A percentile compares a stretch with the other conserved stretches of the same genome.
These are phyloP conservation scores for Drosophila kohkoa DNA, from an alignment of 1,140 invertebrate genomes.

Conservation along the genomic window DNA sequence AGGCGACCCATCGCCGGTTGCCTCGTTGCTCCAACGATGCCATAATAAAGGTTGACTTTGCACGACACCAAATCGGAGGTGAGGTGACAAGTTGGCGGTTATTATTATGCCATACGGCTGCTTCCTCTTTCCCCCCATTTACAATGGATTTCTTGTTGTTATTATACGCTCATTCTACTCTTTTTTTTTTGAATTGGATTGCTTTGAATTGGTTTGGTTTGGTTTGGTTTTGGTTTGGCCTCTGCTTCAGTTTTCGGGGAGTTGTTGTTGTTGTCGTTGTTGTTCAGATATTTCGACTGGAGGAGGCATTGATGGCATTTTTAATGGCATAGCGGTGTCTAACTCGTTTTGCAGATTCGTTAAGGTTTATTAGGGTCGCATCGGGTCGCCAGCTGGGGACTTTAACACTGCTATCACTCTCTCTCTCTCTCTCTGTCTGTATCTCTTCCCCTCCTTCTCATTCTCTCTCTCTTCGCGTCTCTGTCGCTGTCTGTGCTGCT, in stretches of 20 bases:
- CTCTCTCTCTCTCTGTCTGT: constrained; percentile 7
- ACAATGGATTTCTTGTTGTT: constrained; percentile 68
- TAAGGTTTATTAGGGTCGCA: constrained; percentile 52
- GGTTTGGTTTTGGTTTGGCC: constrained; percentile 24
- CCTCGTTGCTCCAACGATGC: neutral
- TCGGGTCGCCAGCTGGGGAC: constrained; percentile 30
- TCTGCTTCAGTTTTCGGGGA: constrained; percentile 40
- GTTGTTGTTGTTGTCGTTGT: neutral
- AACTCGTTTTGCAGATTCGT: constrained; percentile 57
- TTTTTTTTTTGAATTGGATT: constrained; percentile 64
- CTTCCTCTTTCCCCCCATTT: constrained; percentile 41
- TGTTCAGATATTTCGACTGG: neutral
- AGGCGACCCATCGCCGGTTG: neutral
- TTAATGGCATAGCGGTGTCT: constrained; percentile 70
- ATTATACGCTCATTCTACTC: constrained; percentile 11
- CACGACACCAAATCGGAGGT: constrained; percentile 33
- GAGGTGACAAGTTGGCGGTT: constrained; percentile 78
- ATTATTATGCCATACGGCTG: constrained; percentile 72
- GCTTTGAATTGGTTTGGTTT: constrained; percentile 55
- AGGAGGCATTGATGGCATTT: constrained; percentile 68
- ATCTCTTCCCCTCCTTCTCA: neutral
- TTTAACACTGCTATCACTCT: neutral
- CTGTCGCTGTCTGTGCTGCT: constrained; percentile 22
- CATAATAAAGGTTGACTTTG: constrained; percentile 57
- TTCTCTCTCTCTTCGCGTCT: neutral